phyloP scores from a whole-genome alignment of 2,888 invertebrate species.

The Octodonta nipae region DNA sequence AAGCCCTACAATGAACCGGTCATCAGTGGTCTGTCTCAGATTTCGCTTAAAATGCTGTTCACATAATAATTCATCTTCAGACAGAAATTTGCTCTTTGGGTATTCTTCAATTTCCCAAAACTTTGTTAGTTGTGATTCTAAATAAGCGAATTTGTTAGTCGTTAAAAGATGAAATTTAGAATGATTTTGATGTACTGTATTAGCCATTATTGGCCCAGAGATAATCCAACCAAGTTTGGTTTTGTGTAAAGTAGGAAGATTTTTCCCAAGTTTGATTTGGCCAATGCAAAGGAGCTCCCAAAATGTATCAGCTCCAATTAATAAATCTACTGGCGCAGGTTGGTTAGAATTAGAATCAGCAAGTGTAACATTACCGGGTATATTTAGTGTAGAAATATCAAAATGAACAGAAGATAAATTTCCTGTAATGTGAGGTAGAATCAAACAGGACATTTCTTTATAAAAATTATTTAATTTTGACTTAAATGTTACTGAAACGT shows the following conservation, averaged over 20 bases:
- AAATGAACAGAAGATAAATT: background rate
- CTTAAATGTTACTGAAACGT: background rate
- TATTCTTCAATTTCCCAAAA: constrained; percentile 1
- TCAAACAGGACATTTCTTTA: background rate
- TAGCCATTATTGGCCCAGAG: background rate
- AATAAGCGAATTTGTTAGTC: too few relatives aligned
- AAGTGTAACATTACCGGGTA: background rate
- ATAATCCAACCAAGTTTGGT: constrained; percentile 1
- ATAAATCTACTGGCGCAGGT: constrained; percentile 1
- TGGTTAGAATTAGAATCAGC: constrained; percentile 7
- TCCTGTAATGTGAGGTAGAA: background rate
- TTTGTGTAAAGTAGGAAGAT: constrained; percentile 7
- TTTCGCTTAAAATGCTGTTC: background rate
- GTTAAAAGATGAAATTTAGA: too few relatives aligned
- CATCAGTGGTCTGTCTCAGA: background rate
- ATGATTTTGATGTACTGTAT: too few relatives aligned
- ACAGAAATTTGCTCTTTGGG: background rate
- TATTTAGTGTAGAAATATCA: background rate
- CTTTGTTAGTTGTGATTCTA: background rate
- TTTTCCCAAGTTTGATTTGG: constrained; percentile 6
- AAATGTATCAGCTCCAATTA: background rate
- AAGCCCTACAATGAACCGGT: background rate
- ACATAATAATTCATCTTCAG: background rate
- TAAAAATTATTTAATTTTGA: background rate
- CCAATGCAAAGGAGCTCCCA: constrained; percentile 6